Evolutionary conservation across 1,140 invertebrate genomes (phyloP), one percentile per base, ranked within the genome.

Genomic region (Capitella teleta): DNA sequence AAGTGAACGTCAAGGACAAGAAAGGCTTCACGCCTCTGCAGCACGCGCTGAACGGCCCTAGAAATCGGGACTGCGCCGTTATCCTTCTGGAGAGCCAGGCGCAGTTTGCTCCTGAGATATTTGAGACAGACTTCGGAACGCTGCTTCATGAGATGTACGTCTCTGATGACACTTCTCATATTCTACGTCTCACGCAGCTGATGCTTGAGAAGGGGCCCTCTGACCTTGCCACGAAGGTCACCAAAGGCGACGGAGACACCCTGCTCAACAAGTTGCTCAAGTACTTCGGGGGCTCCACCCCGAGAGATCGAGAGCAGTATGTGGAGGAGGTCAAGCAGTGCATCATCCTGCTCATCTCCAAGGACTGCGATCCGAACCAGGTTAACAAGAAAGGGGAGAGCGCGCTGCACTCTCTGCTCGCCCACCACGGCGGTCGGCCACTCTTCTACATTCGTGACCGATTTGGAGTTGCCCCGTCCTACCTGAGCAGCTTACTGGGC

Each of bases 181-280:
- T 53, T 0, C 47, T 53, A 6, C 24, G 46, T 14, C 30, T 53
- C 19, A 53, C 52, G 0, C 21, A 53, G 47, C 26, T 53, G 28
- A 53, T 53, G 52, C 40, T 53, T 26, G 46, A 53, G 37, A 53
- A 53, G 28, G 52, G 52, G 1, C 52, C 52, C 5, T 28, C 32
- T 5, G 52, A 53, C 28, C 30, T 53, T 10, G 52, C 46, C 12
- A 53, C 38, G 18, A 48, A 28, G 24, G 36, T 53, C 5, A 43
- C 47, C 5, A 53, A 53, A 18, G 47, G 46, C 21, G 52, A 53
- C 25, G 52, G 52, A 10, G 52, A 53, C 32, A 53, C 52, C 3
- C 26, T 49, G 37, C 47, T 53, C 10, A 53, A 53, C 28, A 53
- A 53, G 47, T 41, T 53, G 16, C 40, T 53, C 18, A 53, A 53